Evolutionary conservation across 2,113 vertebrate genomes (phyloP), one percentile per base, ranked within the genome.

Genomic region (Balaenoptera acutorostrata): DNA sequence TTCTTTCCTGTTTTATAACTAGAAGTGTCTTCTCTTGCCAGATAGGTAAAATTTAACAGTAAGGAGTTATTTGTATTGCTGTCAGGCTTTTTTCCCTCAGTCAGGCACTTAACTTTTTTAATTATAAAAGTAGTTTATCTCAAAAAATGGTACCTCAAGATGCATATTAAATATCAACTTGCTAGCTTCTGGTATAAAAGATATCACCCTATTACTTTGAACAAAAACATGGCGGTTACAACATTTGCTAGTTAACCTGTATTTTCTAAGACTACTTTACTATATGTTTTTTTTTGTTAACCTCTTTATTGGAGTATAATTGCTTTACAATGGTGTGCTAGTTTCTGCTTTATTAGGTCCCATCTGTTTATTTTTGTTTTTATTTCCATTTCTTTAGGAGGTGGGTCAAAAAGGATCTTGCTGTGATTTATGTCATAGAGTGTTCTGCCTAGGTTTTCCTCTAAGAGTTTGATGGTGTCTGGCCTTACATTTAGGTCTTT

Each of bases 1-100:
- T 91, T 84, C 9, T 39, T 94, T 93, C 36, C n/a, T 89, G 18
- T 93, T 97, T 96, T 46, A 75, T 92, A 91, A 96, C 57, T 83
- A 8, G 3, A 46, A 39, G 5, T 59, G 3, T 39, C 29, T 17
- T 72, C 13, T 93, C 57, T 90, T 90, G 33, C 29, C 61, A 87
- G 87, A 87, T 6, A 72, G 15, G 12, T 95, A 87, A 97, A 88
- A 93, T 74, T 31, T 95, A 97, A 39, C 25, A 74, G 36, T 36
- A 39, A 49, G 8, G 1, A 66, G 15, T 94, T 71, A 77, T 64
- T 27, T 92, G 66, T 66, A 72, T 46, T 97, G 63, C 44, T 95
- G 68, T 83, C 55, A 55, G 25, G 23, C 29, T 81, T 59, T 59
- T 87, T 81, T 44, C 25, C 69, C 23, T 75, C 55, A 81, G 49